Conservation (phyloP, 1,140 invertebrate genomes). For the Brachionus koreanus region DNA sequence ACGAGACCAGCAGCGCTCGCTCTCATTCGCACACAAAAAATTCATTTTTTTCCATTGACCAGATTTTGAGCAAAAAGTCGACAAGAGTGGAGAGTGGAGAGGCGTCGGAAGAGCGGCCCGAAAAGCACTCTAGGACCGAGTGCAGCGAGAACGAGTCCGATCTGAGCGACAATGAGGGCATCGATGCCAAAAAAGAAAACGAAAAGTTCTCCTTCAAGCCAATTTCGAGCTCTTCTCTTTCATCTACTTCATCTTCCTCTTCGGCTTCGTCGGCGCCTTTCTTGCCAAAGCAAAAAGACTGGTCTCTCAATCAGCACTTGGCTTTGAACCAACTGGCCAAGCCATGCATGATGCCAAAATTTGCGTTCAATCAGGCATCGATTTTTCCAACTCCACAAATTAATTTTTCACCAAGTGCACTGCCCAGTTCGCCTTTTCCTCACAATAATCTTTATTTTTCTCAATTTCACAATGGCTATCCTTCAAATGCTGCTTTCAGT, state of each 20-base stretch:
- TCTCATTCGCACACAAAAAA: background rate
- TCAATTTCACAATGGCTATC: background rate
- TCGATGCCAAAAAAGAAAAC: background rate
- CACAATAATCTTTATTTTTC: background rate
- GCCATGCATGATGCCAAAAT: constrained; percentile 15
- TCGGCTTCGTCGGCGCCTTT: background rate
- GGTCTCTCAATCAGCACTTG: constrained; percentile 16
- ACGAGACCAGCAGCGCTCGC: background rate
- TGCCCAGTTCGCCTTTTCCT: background rate
- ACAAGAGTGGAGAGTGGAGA: background rate
- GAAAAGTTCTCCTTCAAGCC: background rate
- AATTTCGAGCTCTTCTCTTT: background rate
- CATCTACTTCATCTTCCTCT: background rate
- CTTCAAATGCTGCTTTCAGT: background rate
- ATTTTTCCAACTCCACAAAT: background rate
- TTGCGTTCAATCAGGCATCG: background rate
- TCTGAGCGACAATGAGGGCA: background rate
- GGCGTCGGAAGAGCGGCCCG: background rate
- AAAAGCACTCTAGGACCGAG: background rate
- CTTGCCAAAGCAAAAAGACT: constrained; percentile 24
- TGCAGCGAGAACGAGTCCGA: background rate
- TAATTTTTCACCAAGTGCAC: background rate
- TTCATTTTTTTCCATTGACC: constrained; percentile 28
- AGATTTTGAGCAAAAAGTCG: constrained; percentile 6
- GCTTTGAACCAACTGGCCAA: constrained; percentile 14